Percentiles rank a stretch among this genome's conserved stretches.
Evolutionary conservation across 2,113 vertebrate genomes (phyloP).

Genomic region (Carassius gibelio): DNA sequence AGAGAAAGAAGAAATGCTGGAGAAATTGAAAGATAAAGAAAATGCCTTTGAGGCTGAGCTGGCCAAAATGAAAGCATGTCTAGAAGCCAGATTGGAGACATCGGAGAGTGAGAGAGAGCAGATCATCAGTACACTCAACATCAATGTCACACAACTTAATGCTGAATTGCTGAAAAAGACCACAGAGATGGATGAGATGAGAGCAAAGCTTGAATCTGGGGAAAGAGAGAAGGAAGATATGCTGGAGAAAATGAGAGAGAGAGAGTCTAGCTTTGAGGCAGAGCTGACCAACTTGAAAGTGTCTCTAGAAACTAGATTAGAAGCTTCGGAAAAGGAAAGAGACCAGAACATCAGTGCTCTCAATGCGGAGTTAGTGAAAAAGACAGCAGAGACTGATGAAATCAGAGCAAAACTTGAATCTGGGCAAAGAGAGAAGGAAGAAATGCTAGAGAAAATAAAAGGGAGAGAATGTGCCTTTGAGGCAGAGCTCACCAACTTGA

Average conservation of each 20-base stretch:
- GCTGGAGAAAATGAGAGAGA: slow-evolving; percentile 43
- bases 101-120: slow-evolving; percentile 59
- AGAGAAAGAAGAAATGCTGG: slow-evolving; percentile 62
- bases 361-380: slow-evolving; percentile 43
- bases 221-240: slow-evolving; percentile 25
- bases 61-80: slow-evolving; percentile 60
- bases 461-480: slow-evolving; percentile 62
- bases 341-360: neutral
- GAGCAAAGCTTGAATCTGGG: slow-evolving; percentile 66
- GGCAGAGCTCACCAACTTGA: slow-evolving; percentile 70
- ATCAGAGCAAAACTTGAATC: slow-evolving; percentile 67
- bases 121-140: slow-evolving; percentile 45
- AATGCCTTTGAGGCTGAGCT: slow-evolving; percentile 63
- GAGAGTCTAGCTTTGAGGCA: slow-evolving; percentile 63
- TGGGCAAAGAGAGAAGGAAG: slow-evolving; percentile 40
- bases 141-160: slow-evolving; percentile 12
- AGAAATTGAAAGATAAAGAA: neutral
- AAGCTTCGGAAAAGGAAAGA: slow-evolving; percentile 65
- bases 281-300: slow-evolving; percentile 70
- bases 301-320: slow-evolving; percentile 52
- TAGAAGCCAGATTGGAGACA: slow-evolving; percentile 59
- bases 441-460: slow-evolving; percentile 25
- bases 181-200: slow-evolving; percentile 66
- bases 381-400: slow-evolving; percentile 64
- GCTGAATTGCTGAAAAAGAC: slow-evolving; percentile 41